Percentiles rank a stretch among this genome's conserved stretches.
These are phyloP conservation scores for Hermaeophaga mercurialis DNA, from an alignment of 2,888 invertebrate genomes.

Conservation along the genomic window DNA sequence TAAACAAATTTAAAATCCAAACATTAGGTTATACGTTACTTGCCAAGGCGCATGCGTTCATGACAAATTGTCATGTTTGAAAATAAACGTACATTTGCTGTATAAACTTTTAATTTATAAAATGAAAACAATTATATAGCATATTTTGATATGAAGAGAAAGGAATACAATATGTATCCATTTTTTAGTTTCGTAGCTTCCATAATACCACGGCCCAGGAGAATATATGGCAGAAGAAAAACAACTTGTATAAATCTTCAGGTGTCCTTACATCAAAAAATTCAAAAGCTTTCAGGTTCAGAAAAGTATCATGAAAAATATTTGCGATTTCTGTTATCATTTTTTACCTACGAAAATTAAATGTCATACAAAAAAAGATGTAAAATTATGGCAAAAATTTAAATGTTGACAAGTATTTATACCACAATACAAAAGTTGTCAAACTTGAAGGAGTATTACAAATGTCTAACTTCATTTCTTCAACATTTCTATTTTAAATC, in stretches of 20 bases:
- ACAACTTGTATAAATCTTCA: constrained; percentile 47
- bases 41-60: constrained; percentile 10
- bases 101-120: constrained; percentile 9
- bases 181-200: constrained; percentile 39
- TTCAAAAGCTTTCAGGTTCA: constrained; percentile 35
- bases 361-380: not conserved
- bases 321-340: constrained; percentile 40
- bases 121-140: not conserved
- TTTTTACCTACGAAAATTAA: constrained; percentile 18
- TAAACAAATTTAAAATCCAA: too few relatives aligned
- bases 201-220: constrained; percentile 45
- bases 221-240: constrained; percentile 47
- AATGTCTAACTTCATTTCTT: too few relatives aligned
- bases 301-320: constrained; percentile 33
- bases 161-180: not conserved
- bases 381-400: too few relatives aligned
- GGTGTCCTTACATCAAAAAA: constrained; percentile 44
- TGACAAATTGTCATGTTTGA: constrained; percentile 11
- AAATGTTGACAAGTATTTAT: too few relatives aligned
- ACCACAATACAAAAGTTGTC: too few relatives aligned
- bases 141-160: not conserved
- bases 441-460: too few relatives aligned
- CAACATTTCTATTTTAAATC: too few relatives aligned
- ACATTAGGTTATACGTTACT: too few relatives aligned
- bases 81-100: constrained; percentile 2